Evolutionary conservation across 2,113 vertebrate species (phyloP), one percentile per base, ranked within the genome.

Genomic region (Grantiella picta): DNA sequence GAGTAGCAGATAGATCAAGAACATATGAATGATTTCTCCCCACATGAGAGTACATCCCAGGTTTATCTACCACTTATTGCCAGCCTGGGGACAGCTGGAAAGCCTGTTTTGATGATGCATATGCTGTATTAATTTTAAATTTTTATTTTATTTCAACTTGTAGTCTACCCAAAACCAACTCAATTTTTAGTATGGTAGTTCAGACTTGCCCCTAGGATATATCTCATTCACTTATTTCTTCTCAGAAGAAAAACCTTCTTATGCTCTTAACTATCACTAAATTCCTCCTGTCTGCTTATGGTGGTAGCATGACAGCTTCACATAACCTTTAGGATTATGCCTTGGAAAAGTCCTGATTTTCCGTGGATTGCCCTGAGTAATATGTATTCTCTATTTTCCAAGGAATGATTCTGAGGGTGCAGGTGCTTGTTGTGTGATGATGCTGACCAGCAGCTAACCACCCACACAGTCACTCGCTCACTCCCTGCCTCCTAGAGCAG

Each of bases 401-500:
- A 36, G 10, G 7, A 76, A 49, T 28, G 8, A 59, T 47, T 64
- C 29, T 38, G 12, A 71, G 28, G 33, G 15, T 38, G 5, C 25
- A 5, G 11, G 11, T 24, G 27, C 8, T 65, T 44, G 15, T 18
- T 22, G 6, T n/a, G 40, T 7, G 9, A 29, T 60, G 23, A n/a
- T 16, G 5, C 40, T 27, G 31, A 11, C 8, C 29, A 81, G 35
- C 44, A 86, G 59, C 35, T 64, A 59, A 86, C 11, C 38, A 40
- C 6, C 3, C 10, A 36, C 9, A 33, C 42, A 35, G 4, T 3
- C 25, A 38, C 4, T 52, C 31, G 45, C 31, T 69, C 24, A 9
- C 8, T 49, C 19, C 15, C 4, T 17, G 3, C 4, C 14, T 8
- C 5, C 23, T 28, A 28, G 5, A 80, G 36, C 0, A 2, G 29